These are phyloP conservation scores for Campopleginae sp. DNA, from an alignment of 2,888 invertebrate species.

Conservation along the genomic window DNA sequence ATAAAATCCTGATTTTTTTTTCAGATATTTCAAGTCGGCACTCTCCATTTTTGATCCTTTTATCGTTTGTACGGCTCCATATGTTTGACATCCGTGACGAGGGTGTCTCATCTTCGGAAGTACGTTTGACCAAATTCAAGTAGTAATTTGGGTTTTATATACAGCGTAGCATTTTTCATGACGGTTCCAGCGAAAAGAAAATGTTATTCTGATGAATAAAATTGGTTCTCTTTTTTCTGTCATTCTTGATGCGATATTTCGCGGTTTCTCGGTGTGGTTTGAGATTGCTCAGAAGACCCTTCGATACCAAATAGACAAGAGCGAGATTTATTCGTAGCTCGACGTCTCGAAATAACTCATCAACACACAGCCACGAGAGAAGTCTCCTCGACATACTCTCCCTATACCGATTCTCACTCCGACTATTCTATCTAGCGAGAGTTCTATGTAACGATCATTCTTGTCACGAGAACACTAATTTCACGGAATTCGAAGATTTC, in stretches of 20 bases:
- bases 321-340: slow-evolving; percentile 73
- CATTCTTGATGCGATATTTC: slow-evolving; percentile 24
- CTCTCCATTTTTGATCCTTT: background rate
- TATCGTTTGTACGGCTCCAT: background rate
- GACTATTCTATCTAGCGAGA: slow-evolving; percentile 30
- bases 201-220: slow-evolving; percentile 11
- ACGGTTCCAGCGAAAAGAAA: background rate
- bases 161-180: background rate
- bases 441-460: slow-evolving; percentile 51
- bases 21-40: background rate
- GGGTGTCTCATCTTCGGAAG: background rate
- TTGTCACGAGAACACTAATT: slow-evolving; percentile 43
- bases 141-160: background rate
- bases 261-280: slow-evolving; percentile 19
- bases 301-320: slow-evolving; percentile 72
- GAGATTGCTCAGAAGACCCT: slow-evolving; percentile 52
- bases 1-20: background rate
- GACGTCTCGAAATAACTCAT: slow-evolving; percentile 73
- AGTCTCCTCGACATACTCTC: slow-evolving; percentile 49
- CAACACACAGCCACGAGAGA: slow-evolving; percentile 49
- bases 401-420: slow-evolving; percentile 36
- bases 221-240: background rate
- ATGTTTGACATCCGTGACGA: background rate
- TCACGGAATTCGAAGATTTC: slow-evolving; percentile 44
- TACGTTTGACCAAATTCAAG: background rate